phyloP scores from a whole-genome alignment of 2,113 vertebrate species.

The Aix galericulata region DNA sequence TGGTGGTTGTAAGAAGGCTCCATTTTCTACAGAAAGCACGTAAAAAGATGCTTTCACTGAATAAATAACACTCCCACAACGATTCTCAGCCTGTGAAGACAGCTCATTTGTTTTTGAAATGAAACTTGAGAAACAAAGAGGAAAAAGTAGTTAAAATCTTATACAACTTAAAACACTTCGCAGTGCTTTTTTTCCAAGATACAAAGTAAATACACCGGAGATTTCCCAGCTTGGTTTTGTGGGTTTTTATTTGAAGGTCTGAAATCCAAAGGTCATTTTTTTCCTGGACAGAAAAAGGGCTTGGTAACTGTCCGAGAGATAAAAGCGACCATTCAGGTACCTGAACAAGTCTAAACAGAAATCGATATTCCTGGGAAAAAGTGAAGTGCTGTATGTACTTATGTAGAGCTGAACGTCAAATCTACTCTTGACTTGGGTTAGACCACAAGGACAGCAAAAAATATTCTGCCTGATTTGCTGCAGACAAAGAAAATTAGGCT shows the following conservation, averaged over 20 bases:
- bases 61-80: background rate
- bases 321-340: background rate
- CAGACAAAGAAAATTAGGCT: background rate
- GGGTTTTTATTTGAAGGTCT: background rate
- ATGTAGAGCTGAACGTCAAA: background rate
- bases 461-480: background rate
- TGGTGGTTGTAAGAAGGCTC: background rate
- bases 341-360: background rate
- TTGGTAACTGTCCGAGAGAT: background rate
- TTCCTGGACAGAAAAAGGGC: background rate
- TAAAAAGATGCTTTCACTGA: background rate
- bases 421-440: background rate
- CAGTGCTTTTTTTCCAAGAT: background rate
- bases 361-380: background rate
- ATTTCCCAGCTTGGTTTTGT: background rate
- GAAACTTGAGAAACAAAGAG: background rate
- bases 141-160: background rate
- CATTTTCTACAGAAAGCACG: background rate
- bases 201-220: background rate
- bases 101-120: background rate
- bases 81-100: background rate
- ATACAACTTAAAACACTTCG: background rate
- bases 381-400: background rate
- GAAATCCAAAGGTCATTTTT: background rate
- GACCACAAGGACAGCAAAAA: background rate